A percentile compares a stretch with the other conserved stretches of the same genome.
Conservation (phyloP, 2,113 vertebrate species). For the Anolis carolinensis region DNA sequence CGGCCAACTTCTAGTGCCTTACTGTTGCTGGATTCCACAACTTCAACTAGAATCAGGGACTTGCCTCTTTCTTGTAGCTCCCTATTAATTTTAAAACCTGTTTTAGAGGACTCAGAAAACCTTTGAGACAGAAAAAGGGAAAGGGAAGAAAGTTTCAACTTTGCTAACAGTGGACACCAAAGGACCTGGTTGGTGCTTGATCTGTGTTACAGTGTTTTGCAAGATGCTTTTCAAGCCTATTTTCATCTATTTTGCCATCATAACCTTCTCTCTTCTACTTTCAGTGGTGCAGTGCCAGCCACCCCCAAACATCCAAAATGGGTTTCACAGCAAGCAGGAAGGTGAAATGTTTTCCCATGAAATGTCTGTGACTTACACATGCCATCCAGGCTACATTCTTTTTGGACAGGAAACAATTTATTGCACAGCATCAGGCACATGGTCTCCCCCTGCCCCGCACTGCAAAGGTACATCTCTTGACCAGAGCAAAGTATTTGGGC, state of each 20-base stretch:
- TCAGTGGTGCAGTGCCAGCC: background rate
- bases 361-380: conserved; percentile 66
- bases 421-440: conserved; percentile 66
- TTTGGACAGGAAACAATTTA: conserved; percentile 52
- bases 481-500: no score
- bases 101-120: no score
- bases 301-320: conserved; percentile 6
- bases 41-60: no score
- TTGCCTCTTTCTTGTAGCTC: no score
- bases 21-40: no score
- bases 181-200: no score
- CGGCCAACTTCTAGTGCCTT: no score
- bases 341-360: conserved; percentile 47
- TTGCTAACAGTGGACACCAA: no score
- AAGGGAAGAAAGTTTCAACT: no score
- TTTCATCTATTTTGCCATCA: background rate
- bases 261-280: background rate
- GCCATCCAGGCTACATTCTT: conserved; percentile 62
- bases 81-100: no score
- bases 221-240: background rate
- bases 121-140: no score
- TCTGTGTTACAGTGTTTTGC: no score
- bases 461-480: conserved; percentile 69
- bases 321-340: background rate
- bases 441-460: conserved; percentile 57